These are phyloP conservation scores for Pseudachorutes palmiensis DNA, from an alignment of 1,140 invertebrate species.

Conservation along the genomic window DNA sequence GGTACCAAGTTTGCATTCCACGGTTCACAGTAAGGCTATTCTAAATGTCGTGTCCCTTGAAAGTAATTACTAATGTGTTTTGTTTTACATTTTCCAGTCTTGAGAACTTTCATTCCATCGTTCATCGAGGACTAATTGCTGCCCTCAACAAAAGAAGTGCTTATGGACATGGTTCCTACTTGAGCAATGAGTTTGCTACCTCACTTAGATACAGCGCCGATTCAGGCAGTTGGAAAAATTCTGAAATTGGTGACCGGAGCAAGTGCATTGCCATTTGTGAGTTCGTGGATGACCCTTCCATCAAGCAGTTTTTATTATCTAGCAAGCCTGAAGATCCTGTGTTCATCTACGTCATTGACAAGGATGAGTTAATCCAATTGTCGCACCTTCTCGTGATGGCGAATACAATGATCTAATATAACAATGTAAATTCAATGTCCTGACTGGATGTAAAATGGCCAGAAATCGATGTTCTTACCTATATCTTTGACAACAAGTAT, in stretches of 20 bases:
- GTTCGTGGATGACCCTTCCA: not conserved
- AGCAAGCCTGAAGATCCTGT: not conserved
- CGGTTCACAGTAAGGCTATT: too few species aligned
- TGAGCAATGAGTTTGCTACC: not conserved
- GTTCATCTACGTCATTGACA: not conserved
- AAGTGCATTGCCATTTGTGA: constrained; percentile 2
- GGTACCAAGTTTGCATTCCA: constrained; percentile 5
- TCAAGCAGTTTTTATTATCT: not conserved
- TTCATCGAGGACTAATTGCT: constrained; percentile 2
- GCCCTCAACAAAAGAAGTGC: constrained; percentile 4
- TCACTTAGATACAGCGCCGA: not conserved
- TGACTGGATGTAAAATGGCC: too few species aligned
- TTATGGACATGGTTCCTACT: constrained; percentile 6
- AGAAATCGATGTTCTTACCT: too few species aligned
- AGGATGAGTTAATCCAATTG: constrained; percentile 3
- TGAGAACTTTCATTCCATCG: constrained; percentile 12
- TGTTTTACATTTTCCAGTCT: too few species aligned
- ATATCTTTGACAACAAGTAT: too few species aligned
- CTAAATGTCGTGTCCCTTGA: too few species aligned
- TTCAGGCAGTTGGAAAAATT: not conserved
- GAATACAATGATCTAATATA: too few species aligned
- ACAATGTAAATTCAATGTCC: too few species aligned
- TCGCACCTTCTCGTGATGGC: not conserved
- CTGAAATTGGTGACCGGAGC: not conserved
- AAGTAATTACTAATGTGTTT: too few species aligned